Percentiles rank a stretch among this genome's conserved stretches.
Conservation (phyloP, 2,113 vertebrate species). For the Crypturellus undulatus region DNA sequence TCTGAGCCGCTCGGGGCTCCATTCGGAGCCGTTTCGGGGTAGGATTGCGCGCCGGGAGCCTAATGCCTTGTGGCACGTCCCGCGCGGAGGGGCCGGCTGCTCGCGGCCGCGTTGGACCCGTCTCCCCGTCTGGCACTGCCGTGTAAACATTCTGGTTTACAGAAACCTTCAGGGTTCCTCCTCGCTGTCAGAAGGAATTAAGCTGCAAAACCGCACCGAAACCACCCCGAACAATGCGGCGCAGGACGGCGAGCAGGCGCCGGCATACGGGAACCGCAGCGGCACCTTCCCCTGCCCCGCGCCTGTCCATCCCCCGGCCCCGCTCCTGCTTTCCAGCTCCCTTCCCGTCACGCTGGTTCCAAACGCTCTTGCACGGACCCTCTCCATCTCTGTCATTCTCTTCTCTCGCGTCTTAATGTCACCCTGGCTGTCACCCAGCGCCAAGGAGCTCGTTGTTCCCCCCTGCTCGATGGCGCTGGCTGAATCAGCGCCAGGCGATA, state of each 20-base stretch:
- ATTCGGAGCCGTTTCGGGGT: background rate
- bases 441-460: fast-evolving
- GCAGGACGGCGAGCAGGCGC: background rate
- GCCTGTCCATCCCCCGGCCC: background rate
- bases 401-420: background rate
- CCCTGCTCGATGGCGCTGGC: background rate
- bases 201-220: background rate
- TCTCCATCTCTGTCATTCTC: background rate
- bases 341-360: fast-evolving
- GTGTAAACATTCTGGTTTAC: background rate
- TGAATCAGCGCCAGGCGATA: background rate
- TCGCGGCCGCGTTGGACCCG: background rate
- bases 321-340: background rate
- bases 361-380: background rate
- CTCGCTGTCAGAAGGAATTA: conserved; percentile 44
- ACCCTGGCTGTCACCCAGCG: background rate
- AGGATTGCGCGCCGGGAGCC: background rate
- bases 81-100: background rate
- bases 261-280: background rate
- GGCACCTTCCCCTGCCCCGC: background rate
- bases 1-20: background rate
- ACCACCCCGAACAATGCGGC: fast-evolving
- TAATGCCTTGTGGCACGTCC: conserved; percentile 17
- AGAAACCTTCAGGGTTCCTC: conserved; percentile 31
- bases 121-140: background rate